Evolutionary conservation across 2,888 invertebrate genomes (phyloP).

Genomic region (Acanthacorydalis orientalis): DNA sequence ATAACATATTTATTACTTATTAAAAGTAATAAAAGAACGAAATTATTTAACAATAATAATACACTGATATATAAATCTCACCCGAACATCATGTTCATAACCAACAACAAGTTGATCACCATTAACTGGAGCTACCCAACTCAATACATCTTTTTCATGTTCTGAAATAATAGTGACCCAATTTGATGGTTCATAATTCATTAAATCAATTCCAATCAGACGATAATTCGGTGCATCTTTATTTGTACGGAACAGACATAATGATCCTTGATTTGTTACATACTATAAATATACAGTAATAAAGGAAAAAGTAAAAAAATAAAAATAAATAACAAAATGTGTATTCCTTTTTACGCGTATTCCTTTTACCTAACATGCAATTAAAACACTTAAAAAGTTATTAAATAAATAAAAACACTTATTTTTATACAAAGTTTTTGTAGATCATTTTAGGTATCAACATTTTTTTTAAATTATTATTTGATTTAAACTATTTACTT

Average conservation of each 20-base stretch:
- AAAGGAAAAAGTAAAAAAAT: conserved; percentile 5
- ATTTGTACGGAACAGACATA: conserved; percentile 80
- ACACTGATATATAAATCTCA: conserved; percentile 21
- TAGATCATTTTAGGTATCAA: neutral
- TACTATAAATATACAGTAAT: conserved; percentile 43
- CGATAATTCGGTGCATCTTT: conserved; percentile 85
- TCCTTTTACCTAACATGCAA: no score
- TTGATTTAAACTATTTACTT: neutral
- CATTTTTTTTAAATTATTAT: no score
- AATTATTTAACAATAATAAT: conserved; percentile 13
- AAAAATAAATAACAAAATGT: conserved; percentile 1
- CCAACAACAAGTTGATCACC: conserved; percentile 71
- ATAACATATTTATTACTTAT: neutral
- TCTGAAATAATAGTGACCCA: conserved; percentile 77
- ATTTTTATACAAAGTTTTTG: neutral
- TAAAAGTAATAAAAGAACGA: conserved; percentile 2
- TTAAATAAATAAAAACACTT: neutral
- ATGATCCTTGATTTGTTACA: conserved; percentile 69
- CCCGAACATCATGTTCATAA: conserved; percentile 91
- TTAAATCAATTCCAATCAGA: conserved; percentile 66
- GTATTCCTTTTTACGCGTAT: no score
- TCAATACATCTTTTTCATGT: conserved; percentile 71
- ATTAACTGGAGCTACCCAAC: conserved; percentile 75
- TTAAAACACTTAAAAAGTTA: no score
- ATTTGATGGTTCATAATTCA: conserved; percentile 50